Percentiles rank a stretch among this genome's conserved stretches.
These are phyloP conservation scores for Urocitellus parryii DNA, from an alignment of 2,113 vertebrate genomes.

Conservation along the genomic window DNA sequence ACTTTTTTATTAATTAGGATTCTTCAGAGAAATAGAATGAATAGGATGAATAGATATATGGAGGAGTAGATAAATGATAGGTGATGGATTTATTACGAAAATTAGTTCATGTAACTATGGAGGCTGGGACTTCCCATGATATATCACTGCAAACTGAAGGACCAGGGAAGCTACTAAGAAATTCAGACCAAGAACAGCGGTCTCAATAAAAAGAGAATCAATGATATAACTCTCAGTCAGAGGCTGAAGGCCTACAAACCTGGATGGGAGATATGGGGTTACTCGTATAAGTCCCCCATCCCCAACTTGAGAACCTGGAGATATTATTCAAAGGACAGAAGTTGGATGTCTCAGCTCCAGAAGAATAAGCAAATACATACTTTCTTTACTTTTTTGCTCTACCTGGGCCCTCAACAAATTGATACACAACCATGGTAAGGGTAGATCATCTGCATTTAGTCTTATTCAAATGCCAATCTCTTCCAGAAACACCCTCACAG, in stretches of 20 bases:
- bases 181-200: background rate
- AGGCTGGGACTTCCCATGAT: background rate
- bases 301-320: background rate
- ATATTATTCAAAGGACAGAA: background rate
- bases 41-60: background rate
- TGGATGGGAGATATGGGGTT: background rate
- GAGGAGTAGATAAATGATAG: no score
- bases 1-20: background rate
- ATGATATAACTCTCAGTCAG: background rate
- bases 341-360: background rate
- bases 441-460: background rate
- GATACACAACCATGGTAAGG: background rate
- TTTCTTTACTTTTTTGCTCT: background rate
- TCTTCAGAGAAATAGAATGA: background rate
- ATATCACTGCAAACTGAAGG: background rate
- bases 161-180: background rate
- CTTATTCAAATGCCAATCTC: background rate
- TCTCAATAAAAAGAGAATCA: background rate
- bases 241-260: background rate
- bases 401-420: background rate
- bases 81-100: background rate
- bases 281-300: background rate
- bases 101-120: background rate
- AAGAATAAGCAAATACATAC: background rate
- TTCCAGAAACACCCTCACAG: background rate